Conservation (phyloP, 2,113 vertebrate species). For the zebrafish (Danio rerio) region GRCz12tu NC_133186.1:14725001-14725500, state of each 20-base stretch:
- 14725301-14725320: not conserved
- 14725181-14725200: slow-evolving; percentile 11
- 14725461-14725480: not conserved
- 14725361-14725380: slow-evolving; percentile 11
- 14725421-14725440: not conserved
- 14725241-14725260: not conserved
- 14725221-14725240: not conserved
- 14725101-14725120: slow-evolving; percentile 18
- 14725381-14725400: slow-evolving; percentile 22
- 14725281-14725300: not conserved
- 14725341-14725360: not conserved
- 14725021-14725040: slow-evolving; percentile 54
- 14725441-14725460: not conserved
- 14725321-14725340: slow-evolving; percentile 5
- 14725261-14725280: not conserved
- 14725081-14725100: not conserved
- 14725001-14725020: slow-evolving; percentile 59
- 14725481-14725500: not conserved
- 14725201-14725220: not conserved
- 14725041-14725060: slow-evolving; percentile 58
- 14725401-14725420: slow-evolving; percentile 21
- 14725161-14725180: not conserved
- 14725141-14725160: not conserved
- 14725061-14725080: too few species aligned
- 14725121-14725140: slow-evolving; percentile 10